Percentiles rank a stretch among this genome's conserved stretches.
These are phyloP conservation scores for Cottus gobio DNA, from an alignment of 2,113 vertebrate species.

Conservation along the genomic window DNA sequence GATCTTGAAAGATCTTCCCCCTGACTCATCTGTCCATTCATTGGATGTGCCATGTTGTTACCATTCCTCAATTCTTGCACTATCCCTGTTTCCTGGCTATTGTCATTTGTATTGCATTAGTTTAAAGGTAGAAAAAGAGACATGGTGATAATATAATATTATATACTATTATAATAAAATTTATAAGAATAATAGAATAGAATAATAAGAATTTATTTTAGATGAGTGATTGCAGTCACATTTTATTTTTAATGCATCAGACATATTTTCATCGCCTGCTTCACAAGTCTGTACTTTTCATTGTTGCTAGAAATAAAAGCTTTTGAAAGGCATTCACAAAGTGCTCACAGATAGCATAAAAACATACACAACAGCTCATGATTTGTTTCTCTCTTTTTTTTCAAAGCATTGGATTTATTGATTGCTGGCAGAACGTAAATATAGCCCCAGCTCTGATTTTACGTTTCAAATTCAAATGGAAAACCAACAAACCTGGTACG, in stretches of 20 bases:
- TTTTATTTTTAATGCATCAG: constrained; percentile 1
- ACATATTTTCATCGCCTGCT: constrained; percentile 5
- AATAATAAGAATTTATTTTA: constrained; percentile 18
- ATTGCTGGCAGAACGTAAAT: background rate
- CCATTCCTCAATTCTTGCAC: constrained; percentile 34
- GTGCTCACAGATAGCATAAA: background rate
- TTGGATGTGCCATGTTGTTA: constrained; percentile 72
- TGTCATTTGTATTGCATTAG: constrained; percentile 43
- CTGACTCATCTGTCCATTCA: constrained; percentile 65
- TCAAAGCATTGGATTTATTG: background rate
- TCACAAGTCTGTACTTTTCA: background rate
- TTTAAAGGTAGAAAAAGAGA: constrained; percentile 23
- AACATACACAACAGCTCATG: constrained; percentile 2
- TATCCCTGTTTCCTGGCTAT: background rate
- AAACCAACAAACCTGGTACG: background rate
- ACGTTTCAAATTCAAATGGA: background rate
- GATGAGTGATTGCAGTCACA: constrained; percentile 17
- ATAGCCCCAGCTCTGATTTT: background rate
- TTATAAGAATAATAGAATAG: too few relatives aligned
- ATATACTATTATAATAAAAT: too few relatives aligned
- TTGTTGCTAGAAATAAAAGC: constrained; percentile 16
- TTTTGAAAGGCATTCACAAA: constrained; percentile 8
- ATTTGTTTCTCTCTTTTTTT: background rate
- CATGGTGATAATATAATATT: background rate
- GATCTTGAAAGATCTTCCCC: constrained; percentile 74